phyloP scores from a whole-genome alignment of 53 echinoderm and acorn worm genomes.

The Temnopleurus reevesii region DNA sequence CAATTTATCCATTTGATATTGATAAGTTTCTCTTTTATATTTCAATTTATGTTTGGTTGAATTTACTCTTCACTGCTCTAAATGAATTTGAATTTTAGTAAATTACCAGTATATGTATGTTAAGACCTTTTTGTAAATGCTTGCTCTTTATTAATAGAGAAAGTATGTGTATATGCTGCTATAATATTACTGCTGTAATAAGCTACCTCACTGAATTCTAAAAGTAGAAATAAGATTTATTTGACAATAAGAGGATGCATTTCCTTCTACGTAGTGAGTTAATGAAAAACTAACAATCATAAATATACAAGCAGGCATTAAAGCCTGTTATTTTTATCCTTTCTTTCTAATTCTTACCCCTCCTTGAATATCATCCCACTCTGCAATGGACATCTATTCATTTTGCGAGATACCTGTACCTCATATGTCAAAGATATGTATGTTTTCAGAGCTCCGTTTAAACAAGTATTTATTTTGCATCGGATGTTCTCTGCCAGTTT shows the following conservation, averaged over 20 bases:
- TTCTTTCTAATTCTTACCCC: neutral
- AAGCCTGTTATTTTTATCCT: neutral
- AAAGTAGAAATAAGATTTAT: neutral
- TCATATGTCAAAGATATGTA: slow-evolving; percentile 56
- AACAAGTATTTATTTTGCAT: slow-evolving; percentile 56
- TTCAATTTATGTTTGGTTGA: no score
- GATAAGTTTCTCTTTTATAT: no score
- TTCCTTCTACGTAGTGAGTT: neutral
- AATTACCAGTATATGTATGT: no score
- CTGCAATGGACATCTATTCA: slow-evolving; percentile 35
- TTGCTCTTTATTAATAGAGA: neutral
- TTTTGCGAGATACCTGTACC: slow-evolving; percentile 34
- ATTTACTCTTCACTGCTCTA: no score
- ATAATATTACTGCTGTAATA: slow-evolving; percentile 10
- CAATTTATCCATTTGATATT: no score
- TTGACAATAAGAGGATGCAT: neutral
- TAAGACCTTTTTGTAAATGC: neutral
- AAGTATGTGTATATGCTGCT: slow-evolving; percentile 22
- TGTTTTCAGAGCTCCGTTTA: slow-evolving; percentile 46
- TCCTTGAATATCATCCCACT: neutral
- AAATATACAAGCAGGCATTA: neutral
- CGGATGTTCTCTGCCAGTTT: slow-evolving; percentile 49
- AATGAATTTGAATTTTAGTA: no score
- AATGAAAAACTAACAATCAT: neutral
- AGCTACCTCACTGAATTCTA: slow-evolving; percentile 23